A percentile compares a stretch with the other conserved stretches of the same genome.
phyloP scores from a whole-genome alignment of 2,797 vertebrate genomes.

The Poecilia gillii region DNA sequence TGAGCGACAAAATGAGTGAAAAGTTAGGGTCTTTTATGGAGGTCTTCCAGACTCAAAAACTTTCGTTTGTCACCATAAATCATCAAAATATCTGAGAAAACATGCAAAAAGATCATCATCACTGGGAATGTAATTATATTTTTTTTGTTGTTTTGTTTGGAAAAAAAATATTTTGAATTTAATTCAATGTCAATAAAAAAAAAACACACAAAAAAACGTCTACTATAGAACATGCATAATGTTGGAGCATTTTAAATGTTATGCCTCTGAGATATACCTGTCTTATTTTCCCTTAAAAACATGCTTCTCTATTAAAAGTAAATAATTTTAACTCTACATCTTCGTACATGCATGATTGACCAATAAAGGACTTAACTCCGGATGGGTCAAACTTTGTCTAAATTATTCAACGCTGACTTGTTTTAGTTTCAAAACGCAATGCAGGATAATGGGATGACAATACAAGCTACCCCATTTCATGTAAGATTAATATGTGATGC shows the following conservation, averaged over 20 bases:
- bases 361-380: not conserved
- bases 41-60: not conserved
- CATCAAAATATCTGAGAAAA: not conserved
- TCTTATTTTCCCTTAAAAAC: not conserved
- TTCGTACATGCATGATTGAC: not conserved
- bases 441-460: not conserved
- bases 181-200: not conserved
- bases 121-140: not conserved
- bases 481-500: not conserved
- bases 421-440: not conserved
- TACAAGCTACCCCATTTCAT: not conserved
- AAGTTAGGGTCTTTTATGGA: not conserved
- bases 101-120: not conserved
- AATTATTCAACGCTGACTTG: not conserved
- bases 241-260: not conserved
- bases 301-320: not conserved
- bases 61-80: not conserved
- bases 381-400: not conserved
- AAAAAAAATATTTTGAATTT: not conserved
- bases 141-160: not conserved
- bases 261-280: not conserved
- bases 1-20: not conserved
- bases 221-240: not conserved
- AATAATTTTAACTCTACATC: not conserved
- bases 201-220: not conserved